These are phyloP conservation scores for Megastigmus dorsalis DNA, from an alignment of 2,888 invertebrate species.

Conservation along the genomic window DNA sequence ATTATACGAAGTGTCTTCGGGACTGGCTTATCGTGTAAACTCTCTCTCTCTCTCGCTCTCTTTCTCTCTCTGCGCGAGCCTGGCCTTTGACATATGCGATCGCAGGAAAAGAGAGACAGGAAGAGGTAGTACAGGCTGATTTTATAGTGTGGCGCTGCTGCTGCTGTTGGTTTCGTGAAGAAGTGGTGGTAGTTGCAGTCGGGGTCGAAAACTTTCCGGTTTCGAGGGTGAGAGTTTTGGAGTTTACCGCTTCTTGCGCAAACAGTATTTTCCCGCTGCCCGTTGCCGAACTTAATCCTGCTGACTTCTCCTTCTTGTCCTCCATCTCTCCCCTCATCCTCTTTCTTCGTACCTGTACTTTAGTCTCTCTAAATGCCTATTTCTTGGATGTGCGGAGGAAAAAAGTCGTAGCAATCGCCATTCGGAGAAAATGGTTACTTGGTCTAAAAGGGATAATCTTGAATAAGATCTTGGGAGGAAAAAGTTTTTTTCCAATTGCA, in stretches of 20 bases:
- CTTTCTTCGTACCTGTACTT: neutral
- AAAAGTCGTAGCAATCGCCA: neutral
- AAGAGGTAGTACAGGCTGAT: constrained; percentile 34
- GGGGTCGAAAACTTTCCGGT: constrained; percentile 61
- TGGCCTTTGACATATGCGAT: constrained; percentile 44
- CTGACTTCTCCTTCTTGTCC: constrained; percentile 7
- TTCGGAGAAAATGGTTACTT: too few species aligned
- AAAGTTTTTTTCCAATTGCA: too few species aligned
- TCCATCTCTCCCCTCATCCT: constrained; percentile 6
- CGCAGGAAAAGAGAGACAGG: neutral
- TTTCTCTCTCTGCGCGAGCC: neutral
- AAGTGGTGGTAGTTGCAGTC: neutral
- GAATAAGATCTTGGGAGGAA: too few species aligned
- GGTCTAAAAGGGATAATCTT: too few species aligned
- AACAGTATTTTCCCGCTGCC: constrained; percentile 64
- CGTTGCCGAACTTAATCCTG: constrained; percentile 28
- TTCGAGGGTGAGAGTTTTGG: constrained; percentile 58
- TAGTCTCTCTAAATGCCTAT: constrained; percentile 6
- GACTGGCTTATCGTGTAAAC: constrained; percentile 9
- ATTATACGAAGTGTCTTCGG: constrained; percentile 47
- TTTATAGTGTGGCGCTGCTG: constrained; percentile 43
- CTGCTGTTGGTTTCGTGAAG: constrained; percentile 12
- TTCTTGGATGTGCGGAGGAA: neutral
- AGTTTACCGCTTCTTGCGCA: constrained; percentile 68
- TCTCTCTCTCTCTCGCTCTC: too few species aligned